A percentile compares a stretch with the other conserved stretches of the same genome.
These are phyloP conservation scores for Morone saxatilis DNA, from an alignment of 2,113 vertebrate genomes.

Conservation along the genomic window DNA sequence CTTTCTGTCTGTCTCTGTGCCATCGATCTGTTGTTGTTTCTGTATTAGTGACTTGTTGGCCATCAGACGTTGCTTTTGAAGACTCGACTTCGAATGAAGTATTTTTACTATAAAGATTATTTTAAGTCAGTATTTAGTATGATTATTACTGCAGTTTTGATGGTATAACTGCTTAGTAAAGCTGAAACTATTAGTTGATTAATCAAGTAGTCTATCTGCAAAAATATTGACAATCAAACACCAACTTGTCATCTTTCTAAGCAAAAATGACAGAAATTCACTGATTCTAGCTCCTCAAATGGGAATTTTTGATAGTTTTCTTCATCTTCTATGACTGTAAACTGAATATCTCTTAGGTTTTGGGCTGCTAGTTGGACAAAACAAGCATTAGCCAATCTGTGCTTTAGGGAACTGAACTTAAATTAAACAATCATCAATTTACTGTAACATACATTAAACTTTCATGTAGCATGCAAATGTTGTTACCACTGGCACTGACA, in stretches of 20 bases:
- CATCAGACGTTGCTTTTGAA: neutral
- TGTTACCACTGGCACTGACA: neutral
- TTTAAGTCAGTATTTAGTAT: neutral
- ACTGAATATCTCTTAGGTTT: neutral
- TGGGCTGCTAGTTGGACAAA: neutral
- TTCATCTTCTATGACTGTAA: neutral
- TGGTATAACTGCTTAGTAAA: neutral
- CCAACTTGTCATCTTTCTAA: neutral
- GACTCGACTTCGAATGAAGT: neutral
- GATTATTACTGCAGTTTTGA: neutral
- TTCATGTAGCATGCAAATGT: neutral
- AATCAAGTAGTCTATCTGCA: neutral
- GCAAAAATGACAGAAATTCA: neutral
- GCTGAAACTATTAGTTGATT: neutral
- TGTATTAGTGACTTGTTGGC: neutral
- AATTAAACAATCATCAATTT: neutral
- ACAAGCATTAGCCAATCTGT: neutral
- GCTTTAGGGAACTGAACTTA: neutral
- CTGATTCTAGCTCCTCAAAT: neutral
- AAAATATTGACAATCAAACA: neutral
- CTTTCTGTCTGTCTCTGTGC: constrained; percentile 16
- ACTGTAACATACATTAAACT: neutral
- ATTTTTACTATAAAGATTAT: neutral
- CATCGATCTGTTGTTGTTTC: constrained; percentile 18
- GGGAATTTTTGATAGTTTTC: neutral